phyloP scores from a whole-genome alignment of 2,113 vertebrate species.

The Kryptolebias marmoratus region DNA sequence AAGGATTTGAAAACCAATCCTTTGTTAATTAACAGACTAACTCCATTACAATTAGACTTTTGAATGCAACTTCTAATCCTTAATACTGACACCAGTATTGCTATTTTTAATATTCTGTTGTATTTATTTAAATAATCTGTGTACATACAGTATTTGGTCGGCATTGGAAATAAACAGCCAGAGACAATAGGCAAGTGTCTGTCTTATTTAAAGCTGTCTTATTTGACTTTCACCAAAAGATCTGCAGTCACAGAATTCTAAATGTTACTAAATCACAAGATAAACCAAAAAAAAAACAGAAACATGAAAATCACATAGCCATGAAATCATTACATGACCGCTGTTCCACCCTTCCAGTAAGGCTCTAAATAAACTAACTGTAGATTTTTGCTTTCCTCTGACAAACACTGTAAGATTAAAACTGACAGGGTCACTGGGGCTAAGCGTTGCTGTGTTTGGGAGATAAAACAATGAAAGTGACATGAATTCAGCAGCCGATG shows the following conservation, averaged over 20 bases:
- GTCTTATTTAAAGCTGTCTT: not conserved
- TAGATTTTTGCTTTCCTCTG: conserved; percentile 42
- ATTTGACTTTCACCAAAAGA: not conserved
- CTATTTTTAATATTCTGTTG: not conserved
- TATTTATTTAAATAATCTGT: not conserved
- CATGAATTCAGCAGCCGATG: conserved; percentile 53
- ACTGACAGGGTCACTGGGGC: conserved; percentile 23
- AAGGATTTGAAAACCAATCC: no score
- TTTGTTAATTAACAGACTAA: not conserved
- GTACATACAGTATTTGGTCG: no score
- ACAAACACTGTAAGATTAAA: conserved; percentile 47
- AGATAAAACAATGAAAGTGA: conserved; percentile 55
- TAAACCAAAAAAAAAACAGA: not conserved
- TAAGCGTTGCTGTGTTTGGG: conserved; percentile 45
- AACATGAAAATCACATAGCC: not conserved
- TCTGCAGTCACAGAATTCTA: not conserved
- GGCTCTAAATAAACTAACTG: conserved; percentile 21
- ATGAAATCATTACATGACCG: conserved; percentile 23
- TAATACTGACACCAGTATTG: not conserved
- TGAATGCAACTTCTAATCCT: not conserved
- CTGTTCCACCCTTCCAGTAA: conserved; percentile 14
- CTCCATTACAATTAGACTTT: not conserved
- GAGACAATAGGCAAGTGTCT: not conserved
- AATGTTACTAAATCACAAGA: not conserved
- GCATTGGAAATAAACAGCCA: not conserved